Evolutionary conservation across 1,140 invertebrate genomes (phyloP), one percentile per base, ranked within the genome.

Genomic region (Mamestra configurata): DNA sequence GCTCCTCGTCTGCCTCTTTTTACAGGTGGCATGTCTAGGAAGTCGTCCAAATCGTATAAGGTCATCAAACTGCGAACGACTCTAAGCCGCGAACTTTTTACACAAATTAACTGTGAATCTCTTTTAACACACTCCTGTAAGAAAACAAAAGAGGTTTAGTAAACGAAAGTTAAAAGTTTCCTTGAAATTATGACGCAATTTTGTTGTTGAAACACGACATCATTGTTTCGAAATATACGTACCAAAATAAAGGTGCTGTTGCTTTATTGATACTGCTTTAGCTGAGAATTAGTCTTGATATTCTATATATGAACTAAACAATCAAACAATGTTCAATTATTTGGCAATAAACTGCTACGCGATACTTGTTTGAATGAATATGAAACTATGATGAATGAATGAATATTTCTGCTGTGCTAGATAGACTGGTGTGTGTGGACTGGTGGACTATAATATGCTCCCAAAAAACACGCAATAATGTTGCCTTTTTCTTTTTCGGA

Each of bases 121-220:
- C 40, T 70, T 46, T 4, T 27, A 10, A n/a, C 4, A 70, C 31
- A 20, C n/a, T 24, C 31, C 66, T 43, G 22, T 15, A 70, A 70
- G 0, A 46, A 27, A 27, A 70, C 20, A 5, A 70, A 10, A 43
- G 20, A 46, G 10, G 1, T 18, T 70, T 70, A 13, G 18, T 7
- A 10, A 40, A 24, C 6, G 1, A 15, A 46, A 68, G 43, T 7
- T 18, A 20, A 20, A 37, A 68, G 40, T 27, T 66, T 46, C 7
- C 40, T 46, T 46, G 66, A 49, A 70, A 70, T 70, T 70, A 70
- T 70, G 66, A 70, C 43, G 66, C 66, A 70, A 70, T n/a, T 37
- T 68, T 68, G 20, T 40, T 64, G 35, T 40, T 64, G 22, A 40
- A 40, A 20, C 31, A 20, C 18, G 18, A n/a, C n/a, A 37, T 35